A percentile compares a stretch with the other conserved stretches of the same genome.
phyloP scores from a whole-genome alignment of 2,888 invertebrate genomes.

The Pristionchus japonicus region DNA sequence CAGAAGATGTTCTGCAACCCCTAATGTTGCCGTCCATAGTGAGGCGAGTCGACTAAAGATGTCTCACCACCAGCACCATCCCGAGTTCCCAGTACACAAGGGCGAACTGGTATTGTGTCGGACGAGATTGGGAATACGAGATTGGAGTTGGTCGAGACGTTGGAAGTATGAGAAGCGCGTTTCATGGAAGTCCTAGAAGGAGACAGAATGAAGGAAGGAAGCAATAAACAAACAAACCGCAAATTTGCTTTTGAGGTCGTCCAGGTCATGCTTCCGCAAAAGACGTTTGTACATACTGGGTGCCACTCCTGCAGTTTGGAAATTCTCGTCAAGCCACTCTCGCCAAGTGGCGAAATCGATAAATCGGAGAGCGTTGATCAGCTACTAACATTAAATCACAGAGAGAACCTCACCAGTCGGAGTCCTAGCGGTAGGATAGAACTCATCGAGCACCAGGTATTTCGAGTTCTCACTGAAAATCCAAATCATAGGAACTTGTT shows the following conservation, averaged over 20 bases:
- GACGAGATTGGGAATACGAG: background rate
- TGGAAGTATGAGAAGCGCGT: background rate
- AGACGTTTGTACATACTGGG: background rate
- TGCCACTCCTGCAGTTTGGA: background rate
- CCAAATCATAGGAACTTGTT: no score
- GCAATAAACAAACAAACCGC: background rate
- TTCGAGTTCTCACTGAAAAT: background rate
- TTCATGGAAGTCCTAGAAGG: background rate
- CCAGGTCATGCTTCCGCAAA: background rate
- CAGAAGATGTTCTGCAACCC: background rate
- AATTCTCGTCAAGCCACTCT: no score
- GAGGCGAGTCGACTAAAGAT: no score
- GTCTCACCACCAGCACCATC: constrained; percentile 3
- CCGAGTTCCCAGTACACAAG: background rate
- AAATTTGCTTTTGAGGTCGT: background rate
- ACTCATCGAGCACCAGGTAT: constrained; percentile 10
- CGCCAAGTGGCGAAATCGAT: no score
- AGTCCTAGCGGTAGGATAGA: no score
- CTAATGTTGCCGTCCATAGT: background rate
- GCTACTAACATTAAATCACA: no score
- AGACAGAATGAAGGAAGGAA: background rate
- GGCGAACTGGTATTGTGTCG: background rate
- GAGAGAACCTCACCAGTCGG: no score
- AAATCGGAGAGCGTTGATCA: no score
- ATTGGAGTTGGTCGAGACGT: background rate